phyloP scores from a whole-genome alignment of 1,140 invertebrate species.

The Drosophila kanapiae region DNA sequence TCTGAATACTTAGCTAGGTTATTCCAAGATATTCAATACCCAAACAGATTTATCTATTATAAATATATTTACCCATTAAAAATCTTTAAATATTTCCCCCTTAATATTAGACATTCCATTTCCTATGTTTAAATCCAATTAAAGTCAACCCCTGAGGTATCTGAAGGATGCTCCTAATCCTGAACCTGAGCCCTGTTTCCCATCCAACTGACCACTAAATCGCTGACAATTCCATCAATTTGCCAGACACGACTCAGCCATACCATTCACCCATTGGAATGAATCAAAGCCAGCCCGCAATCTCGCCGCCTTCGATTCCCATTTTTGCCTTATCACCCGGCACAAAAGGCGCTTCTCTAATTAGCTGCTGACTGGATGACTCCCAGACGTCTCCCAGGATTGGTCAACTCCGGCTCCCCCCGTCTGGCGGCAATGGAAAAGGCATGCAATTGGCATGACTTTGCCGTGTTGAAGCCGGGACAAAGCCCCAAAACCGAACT shows the following conservation, averaged over 20 bases:
- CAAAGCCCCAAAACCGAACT: slow-evolving; percentile 57
- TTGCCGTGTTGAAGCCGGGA: slow-evolving; percentile 58
- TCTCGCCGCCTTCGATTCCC: slow-evolving; percentile 44
- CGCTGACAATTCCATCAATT: slow-evolving; percentile 67
- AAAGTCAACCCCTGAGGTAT: not conserved
- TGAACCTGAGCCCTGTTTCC: not conserved
- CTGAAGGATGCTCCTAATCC: not conserved
- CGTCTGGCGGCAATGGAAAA: slow-evolving; percentile 50
- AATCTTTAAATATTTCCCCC: not conserved
- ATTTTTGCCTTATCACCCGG: slow-evolving; percentile 62
- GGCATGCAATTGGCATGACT: slow-evolving; percentile 79
- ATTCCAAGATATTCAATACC: too few relatives aligned
- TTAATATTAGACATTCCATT: too few relatives aligned
- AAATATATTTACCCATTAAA: too few relatives aligned
- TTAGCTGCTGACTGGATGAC: slow-evolving; percentile 59
- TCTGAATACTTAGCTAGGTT: too few relatives aligned
- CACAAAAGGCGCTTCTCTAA: slow-evolving; percentile 70
- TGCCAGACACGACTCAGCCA: slow-evolving; percentile 50
- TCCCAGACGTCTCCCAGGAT: slow-evolving; percentile 28
- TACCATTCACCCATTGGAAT: slow-evolving; percentile 14
- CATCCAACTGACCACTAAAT: slow-evolving; percentile 19
- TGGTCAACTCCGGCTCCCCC: slow-evolving; percentile 19
- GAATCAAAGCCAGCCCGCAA: slow-evolving; percentile 43
- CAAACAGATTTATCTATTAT: too few relatives aligned
- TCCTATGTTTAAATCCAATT: not conserved